Percentiles rank a stretch among this genome's conserved stretches.
Conservation (phyloP, 2,888 invertebrate species). For the Podabrus alpinus region DNA sequence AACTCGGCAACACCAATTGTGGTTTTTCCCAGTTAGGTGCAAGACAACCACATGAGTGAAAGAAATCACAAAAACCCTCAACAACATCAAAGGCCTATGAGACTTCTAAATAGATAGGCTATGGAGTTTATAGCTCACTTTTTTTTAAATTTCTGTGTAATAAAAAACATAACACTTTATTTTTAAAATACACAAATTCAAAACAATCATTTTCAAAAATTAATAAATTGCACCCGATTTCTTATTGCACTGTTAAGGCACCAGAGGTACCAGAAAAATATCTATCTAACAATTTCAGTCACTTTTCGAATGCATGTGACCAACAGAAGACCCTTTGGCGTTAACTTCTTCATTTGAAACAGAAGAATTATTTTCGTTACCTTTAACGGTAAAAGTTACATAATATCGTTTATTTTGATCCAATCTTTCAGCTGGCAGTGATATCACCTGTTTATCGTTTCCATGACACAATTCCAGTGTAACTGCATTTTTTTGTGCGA, state of each 20-base stretch:
- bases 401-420: constrained; percentile 90
- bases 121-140: too few species aligned
- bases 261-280: background rate
- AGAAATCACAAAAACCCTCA: too few species aligned
- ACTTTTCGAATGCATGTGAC: constrained; percentile 57
- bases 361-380: constrained; percentile 63
- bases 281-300: constrained; percentile 32
- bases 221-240: background rate
- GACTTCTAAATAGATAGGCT: too few species aligned
- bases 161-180: constrained; percentile 7
- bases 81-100: too few species aligned
- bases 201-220: background rate
- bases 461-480: constrained; percentile 84
- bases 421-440: constrained; percentile 82
- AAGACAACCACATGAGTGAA: too few species aligned
- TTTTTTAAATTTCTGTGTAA: background rate
- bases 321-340: constrained; percentile 30
- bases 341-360: constrained; percentile 42
- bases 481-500: constrained; percentile 61
- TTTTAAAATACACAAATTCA: background rate
- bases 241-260: background rate
- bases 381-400: constrained; percentile 90
- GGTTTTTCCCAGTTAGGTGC: too few species aligned
- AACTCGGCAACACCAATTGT: too few species aligned
- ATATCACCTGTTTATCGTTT: constrained; percentile 82